phyloP scores from a whole-genome alignment of 2,113 vertebrate species.

The Mionectes macconnelli region DNA sequence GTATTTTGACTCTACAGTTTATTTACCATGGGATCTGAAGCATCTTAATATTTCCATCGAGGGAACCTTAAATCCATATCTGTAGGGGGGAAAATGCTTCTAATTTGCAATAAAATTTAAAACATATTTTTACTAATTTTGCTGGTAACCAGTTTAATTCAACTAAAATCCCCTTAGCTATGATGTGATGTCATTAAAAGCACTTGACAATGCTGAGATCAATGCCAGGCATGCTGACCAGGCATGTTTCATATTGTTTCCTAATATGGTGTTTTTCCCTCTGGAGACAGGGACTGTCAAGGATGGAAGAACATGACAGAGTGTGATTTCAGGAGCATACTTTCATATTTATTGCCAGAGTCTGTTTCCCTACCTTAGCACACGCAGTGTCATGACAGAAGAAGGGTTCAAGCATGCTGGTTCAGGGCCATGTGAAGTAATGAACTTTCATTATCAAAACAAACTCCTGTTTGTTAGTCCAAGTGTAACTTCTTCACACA shows the following conservation, averaged over 20 bases:
- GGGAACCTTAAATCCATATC: not conserved
- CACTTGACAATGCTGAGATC: not conserved
- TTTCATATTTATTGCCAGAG: not conserved
- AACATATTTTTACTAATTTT: not conserved
- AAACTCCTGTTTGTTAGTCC: not conserved
- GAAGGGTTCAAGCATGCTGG: not conserved
- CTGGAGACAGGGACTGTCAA: not conserved
- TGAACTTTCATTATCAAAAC: not conserved
- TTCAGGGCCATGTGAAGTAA: not conserved
- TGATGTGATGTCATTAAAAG: not conserved
- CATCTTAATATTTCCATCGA: not conserved
- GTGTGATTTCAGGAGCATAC: not conserved
- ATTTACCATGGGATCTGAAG: not conserved
- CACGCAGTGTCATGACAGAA: not conserved
- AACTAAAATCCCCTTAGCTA: not conserved
- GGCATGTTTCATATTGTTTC: not conserved
- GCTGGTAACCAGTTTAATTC: not conserved
- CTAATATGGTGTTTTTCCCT: not conserved
- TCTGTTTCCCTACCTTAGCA: not conserved
- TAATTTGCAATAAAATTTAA: not conserved
- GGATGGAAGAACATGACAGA: not conserved
- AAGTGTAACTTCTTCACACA: not conserved
- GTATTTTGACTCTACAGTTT: not conserved
- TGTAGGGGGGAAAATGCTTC: not conserved
- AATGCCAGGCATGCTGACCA: not conserved